Percentiles rank a stretch among this genome's conserved stretches.
Conservation (phyloP, 2,888 invertebrate genomes). For the Ramazzottius varieornatus region DNA sequence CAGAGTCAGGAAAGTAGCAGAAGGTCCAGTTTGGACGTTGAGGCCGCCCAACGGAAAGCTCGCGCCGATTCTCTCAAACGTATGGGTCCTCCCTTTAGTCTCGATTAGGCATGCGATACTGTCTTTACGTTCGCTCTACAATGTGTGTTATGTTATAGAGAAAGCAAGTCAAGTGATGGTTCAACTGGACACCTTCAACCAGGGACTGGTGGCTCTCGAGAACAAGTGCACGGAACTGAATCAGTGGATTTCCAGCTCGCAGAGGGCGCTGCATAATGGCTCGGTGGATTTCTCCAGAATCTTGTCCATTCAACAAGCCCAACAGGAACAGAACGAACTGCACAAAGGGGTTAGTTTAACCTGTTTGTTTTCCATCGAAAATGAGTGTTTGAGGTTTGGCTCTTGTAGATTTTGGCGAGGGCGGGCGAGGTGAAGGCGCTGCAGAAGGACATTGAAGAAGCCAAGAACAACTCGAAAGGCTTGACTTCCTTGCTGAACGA, state of each 20-base stretch:
- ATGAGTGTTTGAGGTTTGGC: no score
- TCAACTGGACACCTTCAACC: constrained; percentile 38
- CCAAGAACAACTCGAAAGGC: not conserved
- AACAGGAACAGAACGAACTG: not conserved
- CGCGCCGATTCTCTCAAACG: constrained; percentile 7
- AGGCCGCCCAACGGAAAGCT: not conserved
- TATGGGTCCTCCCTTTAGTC: not conserved
- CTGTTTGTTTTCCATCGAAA: no score
- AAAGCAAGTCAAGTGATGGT: constrained; percentile 21
- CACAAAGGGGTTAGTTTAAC: not conserved
- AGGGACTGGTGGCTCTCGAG: constrained; percentile 24
- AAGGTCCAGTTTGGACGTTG: no score
- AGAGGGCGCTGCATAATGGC: constrained; percentile 2
- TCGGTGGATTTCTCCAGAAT: not conserved
- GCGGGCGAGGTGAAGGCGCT: not conserved
- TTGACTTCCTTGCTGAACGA: not conserved
- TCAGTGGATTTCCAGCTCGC: constrained; percentile 27
- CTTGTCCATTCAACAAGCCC: not conserved
- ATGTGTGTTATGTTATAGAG: not conserved
- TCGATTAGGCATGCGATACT: no score
- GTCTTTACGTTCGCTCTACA: no score
- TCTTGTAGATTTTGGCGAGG: not conserved
- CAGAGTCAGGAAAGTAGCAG: no score
- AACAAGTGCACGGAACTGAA: constrained; percentile 25
- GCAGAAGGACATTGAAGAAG: not conserved